Evolutionary conservation across 2,888 invertebrate genomes (phyloP), one percentile per base, ranked within the genome.

Genomic region (Maniola hyperantus): DNA sequence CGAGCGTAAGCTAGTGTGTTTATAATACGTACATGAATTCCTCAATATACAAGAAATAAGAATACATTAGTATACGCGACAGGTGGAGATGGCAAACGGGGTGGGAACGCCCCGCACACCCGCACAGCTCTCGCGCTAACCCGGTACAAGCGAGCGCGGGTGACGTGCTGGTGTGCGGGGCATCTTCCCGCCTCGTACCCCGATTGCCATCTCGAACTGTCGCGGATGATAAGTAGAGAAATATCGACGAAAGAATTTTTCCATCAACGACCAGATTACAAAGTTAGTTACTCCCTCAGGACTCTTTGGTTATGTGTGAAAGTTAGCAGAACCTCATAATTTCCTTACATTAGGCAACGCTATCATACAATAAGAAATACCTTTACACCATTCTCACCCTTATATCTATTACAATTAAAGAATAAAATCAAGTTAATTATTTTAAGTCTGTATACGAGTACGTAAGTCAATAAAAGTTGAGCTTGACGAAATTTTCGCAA

Each of bases 281-380:
- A 71, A 71, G 67, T 69, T 72, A 68, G 60, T 65, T 65, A 60
- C 36, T 71, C 69, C 67, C 71, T 61, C 66, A 69, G 67, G 71
- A 66, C 68, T 64, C 64, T 66, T 68, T 64, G 55, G 42, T 36
- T 44, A 69, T 69, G 65, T 72, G 69, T 68, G 66, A 72, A 71
- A 67, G 67, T 67, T 67, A 64, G 66, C 63, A 42, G 66, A 71
- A 65, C 71, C 65, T 71, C 68, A 68, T 66, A 61, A 68, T 69
- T 65, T 68, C 69, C 61, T 58, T 69, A 71, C 65, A 64, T 44
- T 59, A 63, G 66, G 44, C 63, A 54, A 67, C 53, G 36, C 61
- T 51, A 36, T 60, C 64, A 62, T 58, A 60, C 61, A 58, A 53
- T 39, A 50, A 39, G 36, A 42, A 20, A 57, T 15, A 15, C 8